Conservation (phyloP, 1,140 invertebrate genomes). For the Dinoponera quadriceps region DNA sequence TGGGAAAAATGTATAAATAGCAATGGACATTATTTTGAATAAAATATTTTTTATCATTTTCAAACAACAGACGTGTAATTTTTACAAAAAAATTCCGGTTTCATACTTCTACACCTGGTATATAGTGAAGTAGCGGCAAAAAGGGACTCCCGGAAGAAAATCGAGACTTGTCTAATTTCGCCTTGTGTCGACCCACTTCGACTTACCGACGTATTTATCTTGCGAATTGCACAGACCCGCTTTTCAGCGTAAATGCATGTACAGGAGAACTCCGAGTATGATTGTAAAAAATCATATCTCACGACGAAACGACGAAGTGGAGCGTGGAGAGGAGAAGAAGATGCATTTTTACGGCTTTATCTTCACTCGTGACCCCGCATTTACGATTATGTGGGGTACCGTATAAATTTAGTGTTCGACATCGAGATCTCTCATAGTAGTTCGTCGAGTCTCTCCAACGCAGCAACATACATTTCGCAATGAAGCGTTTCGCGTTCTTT, state of each 20-base stretch:
- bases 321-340: too few species aligned
- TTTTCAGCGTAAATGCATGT: not conserved
- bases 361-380: conserved; percentile 6
- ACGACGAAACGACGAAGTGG: not conserved
- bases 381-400: conserved; percentile 13
- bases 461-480: conserved; percentile 11
- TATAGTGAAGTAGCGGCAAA: too few species aligned
- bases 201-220: not conserved
- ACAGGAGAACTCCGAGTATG: not conserved
- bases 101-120: too few species aligned
- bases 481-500: conserved; percentile 37
- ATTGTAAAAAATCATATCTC: conserved; percentile 28
- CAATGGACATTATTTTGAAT: too few species aligned
- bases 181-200: too few species aligned
- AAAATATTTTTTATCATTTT: too few species aligned
- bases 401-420: conserved; percentile 53
- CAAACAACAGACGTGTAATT: too few species aligned
- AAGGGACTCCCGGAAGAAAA: too few species aligned
- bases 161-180: too few species aligned
- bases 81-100: too few species aligned
- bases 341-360: conserved; percentile 34
- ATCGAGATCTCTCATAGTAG: conserved; percentile 13
- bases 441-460: conserved; percentile 2
- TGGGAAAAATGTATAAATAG: too few species aligned
- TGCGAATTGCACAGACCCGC: not conserved